Base-by-base conservation (phyloP, 2,888 invertebrate genomes). In the Megaustenia siamemsis region DNA sequence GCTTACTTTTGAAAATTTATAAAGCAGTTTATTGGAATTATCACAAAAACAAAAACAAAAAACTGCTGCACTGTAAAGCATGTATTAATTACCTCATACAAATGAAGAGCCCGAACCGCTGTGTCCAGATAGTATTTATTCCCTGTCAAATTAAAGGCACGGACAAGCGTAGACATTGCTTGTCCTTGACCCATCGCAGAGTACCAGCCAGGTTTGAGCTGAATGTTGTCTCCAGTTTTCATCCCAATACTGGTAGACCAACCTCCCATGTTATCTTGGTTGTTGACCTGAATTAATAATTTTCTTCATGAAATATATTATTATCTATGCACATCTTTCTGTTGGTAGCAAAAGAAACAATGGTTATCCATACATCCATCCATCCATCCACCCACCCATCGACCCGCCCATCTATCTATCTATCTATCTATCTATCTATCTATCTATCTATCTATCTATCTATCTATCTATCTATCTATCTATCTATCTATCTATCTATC, bases 101-200 rank as follows among this genome's bases (percentile, higher is more conserved):
- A 96, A 90, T 96, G 96, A 80, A 98, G 95, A 73, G 97, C 99
- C 88, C 96, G 95, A 63, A 96, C 94, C 1, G 99, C 99, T 0
- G 98, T 96, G 82, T 96, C 95, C 88, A 99, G 95, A 94, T 97
- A 99, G 84, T 95, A 94, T 21, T 89, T 85, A 92, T 95, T 92
- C 68, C 96, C 95, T 43, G 97, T 97, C 75, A 88, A 86, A 94
- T 96, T 95, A 94, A 96, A 98, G 0, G 99, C 99, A 89, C 99
- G 95, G 0, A 97, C 96, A 78, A 99, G 95, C n/a, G 99, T 96
- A 0, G 99, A 99, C 90, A 99, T 97, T 18, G 94, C 95, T 86
- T 99, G 99, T 0, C 99, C 99, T 94, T 99, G 99, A 1, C 98
- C 98, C 99, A 99, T 99, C 0, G 99, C 98, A 0, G 98, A 99